These are phyloP conservation scores for Caenorhabditis sinica DNA, from an alignment of 2,888 invertebrate genomes.

Conservation along the genomic window DNA sequence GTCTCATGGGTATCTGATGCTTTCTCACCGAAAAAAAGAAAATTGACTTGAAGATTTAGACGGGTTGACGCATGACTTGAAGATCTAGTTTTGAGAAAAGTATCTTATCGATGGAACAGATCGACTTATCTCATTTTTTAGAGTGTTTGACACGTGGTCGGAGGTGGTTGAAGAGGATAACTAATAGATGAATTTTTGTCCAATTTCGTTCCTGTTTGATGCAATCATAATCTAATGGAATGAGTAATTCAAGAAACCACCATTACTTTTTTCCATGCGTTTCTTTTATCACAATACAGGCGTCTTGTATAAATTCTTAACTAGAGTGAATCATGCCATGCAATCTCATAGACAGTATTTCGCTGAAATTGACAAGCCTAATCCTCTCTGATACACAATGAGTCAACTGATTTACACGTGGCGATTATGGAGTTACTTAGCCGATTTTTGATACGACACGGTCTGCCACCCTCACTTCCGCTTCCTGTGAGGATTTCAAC, in stretches of 20 bases:
- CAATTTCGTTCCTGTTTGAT: too few relatives aligned
- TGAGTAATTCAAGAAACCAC: too few relatives aligned
- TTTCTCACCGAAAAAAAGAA: not conserved
- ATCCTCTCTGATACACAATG: constrained; percentile 3
- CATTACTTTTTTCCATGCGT: too few relatives aligned
- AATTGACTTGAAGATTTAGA: not conserved
- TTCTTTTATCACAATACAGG: not conserved
- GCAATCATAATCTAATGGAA: not conserved
- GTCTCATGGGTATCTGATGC: constrained; percentile 6
- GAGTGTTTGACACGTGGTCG: constrained; percentile 6
- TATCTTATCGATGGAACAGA: constrained; percentile 6
- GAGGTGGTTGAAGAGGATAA: not conserved
- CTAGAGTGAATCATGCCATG: not conserved
- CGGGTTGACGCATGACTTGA: constrained; percentile 16
- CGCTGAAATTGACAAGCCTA: not conserved
- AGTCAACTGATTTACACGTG: constrained; percentile 1
- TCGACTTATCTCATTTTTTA: constrained; percentile 11
- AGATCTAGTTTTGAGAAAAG: constrained; percentile 11
- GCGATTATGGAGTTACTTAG: not conserved
- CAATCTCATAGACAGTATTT: not conserved
- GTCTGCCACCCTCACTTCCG: not conserved
- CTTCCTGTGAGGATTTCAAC: not conserved
- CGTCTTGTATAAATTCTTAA: not conserved
- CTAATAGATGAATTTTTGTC: not conserved
- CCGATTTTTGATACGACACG: not conserved